A percentile compares a stretch with the other conserved stretches of the same genome.
phyloP scores from a whole-genome alignment of 2,888 invertebrate genomes.

The Apodemia hepburni region DNA sequence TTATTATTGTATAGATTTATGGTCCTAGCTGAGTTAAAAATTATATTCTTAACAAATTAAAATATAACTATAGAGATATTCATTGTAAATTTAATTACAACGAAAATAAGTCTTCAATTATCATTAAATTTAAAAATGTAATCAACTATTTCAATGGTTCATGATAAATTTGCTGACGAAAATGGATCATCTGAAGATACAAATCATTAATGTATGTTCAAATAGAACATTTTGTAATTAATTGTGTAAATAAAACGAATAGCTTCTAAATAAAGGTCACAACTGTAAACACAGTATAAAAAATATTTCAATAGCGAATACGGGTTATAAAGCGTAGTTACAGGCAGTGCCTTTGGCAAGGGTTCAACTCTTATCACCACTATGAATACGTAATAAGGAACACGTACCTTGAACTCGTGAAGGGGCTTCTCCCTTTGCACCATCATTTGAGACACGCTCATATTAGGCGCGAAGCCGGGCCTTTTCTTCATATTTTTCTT shows the following conservation, averaged over 20 bases:
- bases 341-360: conserved; percentile 47
- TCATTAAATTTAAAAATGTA: too few species aligned
- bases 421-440: conserved; percentile 82
- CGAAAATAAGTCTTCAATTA: too few species aligned
- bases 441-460: conserved; percentile 83
- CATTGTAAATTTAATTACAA: too few species aligned
- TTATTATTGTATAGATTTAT: too few species aligned
- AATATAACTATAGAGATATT: too few species aligned
- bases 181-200: too few species aligned
- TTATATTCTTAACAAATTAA: too few species aligned
- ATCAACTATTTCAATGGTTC: too few species aligned
- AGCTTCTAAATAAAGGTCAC: conserved; percentile 10
- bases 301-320: conserved; percentile 31
- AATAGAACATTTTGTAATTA: too few species aligned
- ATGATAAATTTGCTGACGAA: too few species aligned
- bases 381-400: conserved; percentile 43
- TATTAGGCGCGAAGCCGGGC: conserved; percentile 78
- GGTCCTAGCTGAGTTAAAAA: too few species aligned
- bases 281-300: neutral
- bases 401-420: conserved; percentile 71
- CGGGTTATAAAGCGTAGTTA: conserved; percentile 38
- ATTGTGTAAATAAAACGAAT: neutral
- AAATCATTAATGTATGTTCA: too few species aligned
- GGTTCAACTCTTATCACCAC: conserved; percentile 54
- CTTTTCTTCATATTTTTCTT: conserved; percentile 83